Evolutionary conservation across 2,888 invertebrate genomes (phyloP), one percentile per base, ranked within the genome.

Genomic region (Drosophila koepferae): DNA sequence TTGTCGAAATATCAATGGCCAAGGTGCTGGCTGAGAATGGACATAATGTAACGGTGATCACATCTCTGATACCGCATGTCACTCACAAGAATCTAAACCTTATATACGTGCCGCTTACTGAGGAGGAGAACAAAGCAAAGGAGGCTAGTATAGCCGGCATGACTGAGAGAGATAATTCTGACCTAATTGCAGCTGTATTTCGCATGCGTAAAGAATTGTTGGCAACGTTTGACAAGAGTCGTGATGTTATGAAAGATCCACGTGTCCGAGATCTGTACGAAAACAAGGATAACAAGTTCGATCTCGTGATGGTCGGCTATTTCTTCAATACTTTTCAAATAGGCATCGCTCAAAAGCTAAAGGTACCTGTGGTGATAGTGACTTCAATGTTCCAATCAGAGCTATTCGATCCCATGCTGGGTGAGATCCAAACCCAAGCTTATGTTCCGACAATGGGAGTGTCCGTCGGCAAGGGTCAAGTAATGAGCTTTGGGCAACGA

Each of bases 1-100:
- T 92, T 28, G 77, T 92, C 2, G 86, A 92, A 38, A 90, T 92
- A 82, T 83, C 92, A 0, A 60, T 91, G 51, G 86, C 80, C 2
- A 87, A 88, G 40, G 85, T 83, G 5, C 44, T 92, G 41, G 89
- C 91, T 0, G 91, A 91, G 53, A 72, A 78, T 38, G 93, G 93
- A 5, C 93, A 93, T 66, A 90, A 93, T 73, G 88, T 93, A 3
- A 92, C 93, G 0, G 89, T 92, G 12, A 82, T 92, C 0, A 88
- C 90, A 1, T 71, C 79, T 0, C 36, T 89, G 0, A 79, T 87
- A 9, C 83, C 92, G 1, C 74, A 72, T 7, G 71, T 91, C 1
- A 79, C 40, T 0, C 87, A 91, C 46, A 74, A 75, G 5, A 79
- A 79, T 7, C 80, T 90, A 1, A 66, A 81, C 0, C 55, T 86